phyloP scores from a whole-genome alignment of 1,140 invertebrate species.

The Lamellibrachia luymesi region DNA sequence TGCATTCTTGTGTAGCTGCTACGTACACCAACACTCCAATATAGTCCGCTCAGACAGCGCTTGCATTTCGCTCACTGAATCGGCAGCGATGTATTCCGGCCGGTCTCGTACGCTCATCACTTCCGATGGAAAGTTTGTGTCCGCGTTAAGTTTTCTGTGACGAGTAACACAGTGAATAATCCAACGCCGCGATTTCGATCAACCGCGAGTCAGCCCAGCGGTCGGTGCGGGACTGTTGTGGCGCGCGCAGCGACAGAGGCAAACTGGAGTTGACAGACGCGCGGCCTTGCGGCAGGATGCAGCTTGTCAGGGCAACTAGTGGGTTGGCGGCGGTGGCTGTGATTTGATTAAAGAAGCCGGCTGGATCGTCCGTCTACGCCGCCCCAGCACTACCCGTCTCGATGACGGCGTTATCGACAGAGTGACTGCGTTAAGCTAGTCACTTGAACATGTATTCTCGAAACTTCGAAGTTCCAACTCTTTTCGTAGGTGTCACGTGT shows the following conservation, averaged over 20 bases:
- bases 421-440: too few relatives aligned
- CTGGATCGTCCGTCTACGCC: background rate
- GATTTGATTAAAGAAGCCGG: conserved; percentile 4
- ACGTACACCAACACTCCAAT: background rate
- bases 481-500: too few relatives aligned
- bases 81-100: background rate
- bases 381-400: background rate
- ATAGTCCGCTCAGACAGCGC: background rate
- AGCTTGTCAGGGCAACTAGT: background rate
- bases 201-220: background rate
- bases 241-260: background rate
- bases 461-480: too few relatives aligned
- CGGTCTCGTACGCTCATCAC: background rate
- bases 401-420: background rate
- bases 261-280: background rate
- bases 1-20: background rate
- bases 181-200: background rate
- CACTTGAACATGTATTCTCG: too few relatives aligned
- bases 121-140: background rate
- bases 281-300: background rate
- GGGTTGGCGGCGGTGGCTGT: background rate
- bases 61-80: background rate
- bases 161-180: background rate
- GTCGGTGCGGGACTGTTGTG: background rate
- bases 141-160: background rate